Conservation (phyloP, 2,888 invertebrate genomes). For the Deilephila elpenor region DNA sequence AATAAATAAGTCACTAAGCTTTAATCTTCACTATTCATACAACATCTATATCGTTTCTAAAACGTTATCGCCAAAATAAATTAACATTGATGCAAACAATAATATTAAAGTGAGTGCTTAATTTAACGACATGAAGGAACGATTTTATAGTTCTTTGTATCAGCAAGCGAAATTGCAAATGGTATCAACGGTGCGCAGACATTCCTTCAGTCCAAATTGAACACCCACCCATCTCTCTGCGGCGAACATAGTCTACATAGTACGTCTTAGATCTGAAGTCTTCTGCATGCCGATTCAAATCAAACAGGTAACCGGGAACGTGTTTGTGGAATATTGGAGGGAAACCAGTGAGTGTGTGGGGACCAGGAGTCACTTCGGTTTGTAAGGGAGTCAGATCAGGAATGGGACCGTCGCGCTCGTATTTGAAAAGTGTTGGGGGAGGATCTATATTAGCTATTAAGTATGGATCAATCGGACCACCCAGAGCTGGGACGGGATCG, state of each 20-base stretch:
- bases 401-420: slow-evolving; percentile 76
- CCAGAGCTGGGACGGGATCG: slow-evolving; percentile 71
- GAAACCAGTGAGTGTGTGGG: slow-evolving; percentile 74
- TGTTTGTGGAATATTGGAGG: slow-evolving; percentile 79
- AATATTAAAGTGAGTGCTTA: slow-evolving; percentile 76
- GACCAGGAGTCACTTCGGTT: slow-evolving; percentile 69
- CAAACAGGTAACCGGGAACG: slow-evolving; percentile 79
- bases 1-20: slow-evolving; percentile 28
- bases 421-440: slow-evolving; percentile 72
- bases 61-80: slow-evolving; percentile 38
- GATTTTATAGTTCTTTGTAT: slow-evolving; percentile 59
- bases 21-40: slow-evolving; percentile 36
- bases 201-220: slow-evolving; percentile 80
- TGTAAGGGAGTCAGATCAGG: slow-evolving; percentile 69
- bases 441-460: slow-evolving; percentile 66
- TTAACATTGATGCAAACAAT: slow-evolving; percentile 65
- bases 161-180: slow-evolving; percentile 49
- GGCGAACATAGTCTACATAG: slow-evolving; percentile 82
- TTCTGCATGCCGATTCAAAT: slow-evolving; percentile 75
- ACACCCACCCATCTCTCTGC: slow-evolving; percentile 83
- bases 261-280: slow-evolving; percentile 80
- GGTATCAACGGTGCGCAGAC: slow-evolving; percentile 55
- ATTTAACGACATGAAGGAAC: slow-evolving; percentile 76
- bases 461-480: slow-evolving; percentile 74
- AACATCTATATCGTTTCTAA: slow-evolving; percentile 37